These are phyloP conservation scores for Chloroclysta siterata DNA, from an alignment of 2,888 invertebrate species.

Conservation along the genomic window DNA sequence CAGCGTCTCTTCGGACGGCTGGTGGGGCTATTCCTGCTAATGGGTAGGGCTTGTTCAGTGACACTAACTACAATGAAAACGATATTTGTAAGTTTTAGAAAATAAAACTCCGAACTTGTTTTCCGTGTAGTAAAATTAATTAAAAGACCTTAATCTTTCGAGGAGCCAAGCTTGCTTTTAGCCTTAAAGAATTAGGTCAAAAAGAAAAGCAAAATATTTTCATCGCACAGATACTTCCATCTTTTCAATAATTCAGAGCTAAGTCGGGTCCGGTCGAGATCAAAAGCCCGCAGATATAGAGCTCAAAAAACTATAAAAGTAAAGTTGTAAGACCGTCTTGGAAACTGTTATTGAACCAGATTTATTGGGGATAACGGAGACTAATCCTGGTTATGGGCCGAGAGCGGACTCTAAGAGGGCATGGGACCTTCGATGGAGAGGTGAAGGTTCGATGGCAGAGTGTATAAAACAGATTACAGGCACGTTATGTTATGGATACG, in stretches of 20 bases:
- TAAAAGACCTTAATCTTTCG: slow-evolving; percentile 20
- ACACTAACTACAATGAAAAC: too few species aligned
- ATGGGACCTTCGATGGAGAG: slow-evolving; percentile 38
- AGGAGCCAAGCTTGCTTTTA: slow-evolving; percentile 16
- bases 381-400: slow-evolving; percentile 45
- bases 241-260: slow-evolving; percentile 45
- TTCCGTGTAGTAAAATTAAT: too few species aligned
- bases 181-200: slow-evolving; percentile 23
- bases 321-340: slow-evolving; percentile 47
- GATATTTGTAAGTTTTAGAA: too few species aligned
- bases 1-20: too few species aligned
- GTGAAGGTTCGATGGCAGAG: slow-evolving; percentile 41
- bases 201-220: slow-evolving; percentile 31
- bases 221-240: slow-evolving; percentile 30
- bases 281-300: slow-evolving; percentile 45
- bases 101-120: too few species aligned
- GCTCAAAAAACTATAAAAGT: slow-evolving; percentile 54
- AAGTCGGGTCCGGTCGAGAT: slow-evolving; percentile 39
- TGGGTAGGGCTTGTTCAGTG: too few species aligned
- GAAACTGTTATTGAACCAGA: slow-evolving; percentile 53
- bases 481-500: slow-evolving; percentile 43
- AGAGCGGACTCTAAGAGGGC: slow-evolving; percentile 43
- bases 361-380: slow-evolving; percentile 50
- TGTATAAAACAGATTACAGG: slow-evolving; percentile 46
- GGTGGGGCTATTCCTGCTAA: too few species aligned